Percentiles rank a stretch among this genome's conserved stretches.
phyloP scores from a whole-genome alignment of 2,113 vertebrate species.

The Paramisgurnus dabryanus region DNA sequence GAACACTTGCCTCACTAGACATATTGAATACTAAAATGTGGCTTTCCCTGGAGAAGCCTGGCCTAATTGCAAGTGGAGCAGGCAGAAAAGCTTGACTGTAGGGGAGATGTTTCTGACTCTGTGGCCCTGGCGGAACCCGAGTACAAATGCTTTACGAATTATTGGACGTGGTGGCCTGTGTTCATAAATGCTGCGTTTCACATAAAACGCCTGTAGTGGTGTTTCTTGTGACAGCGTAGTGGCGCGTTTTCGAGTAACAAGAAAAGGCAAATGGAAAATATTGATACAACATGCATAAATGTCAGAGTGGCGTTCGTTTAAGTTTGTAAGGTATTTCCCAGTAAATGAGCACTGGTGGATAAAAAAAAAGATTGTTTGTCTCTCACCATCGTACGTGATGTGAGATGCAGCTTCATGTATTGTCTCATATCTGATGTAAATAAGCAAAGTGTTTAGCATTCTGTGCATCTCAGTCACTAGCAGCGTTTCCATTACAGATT shows the following conservation, averaged over 20 bases:
- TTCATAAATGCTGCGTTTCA: conserved; percentile 76
- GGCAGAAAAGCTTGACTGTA: conserved; percentile 42
- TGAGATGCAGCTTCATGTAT: background rate
- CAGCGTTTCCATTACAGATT: too few species aligned
- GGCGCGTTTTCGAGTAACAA: conserved; percentile 52
- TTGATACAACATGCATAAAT: conserved; percentile 73
- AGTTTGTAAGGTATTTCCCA: conserved; percentile 1
- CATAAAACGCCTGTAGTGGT: conserved; percentile 73
- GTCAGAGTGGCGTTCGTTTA: conserved; percentile 44
- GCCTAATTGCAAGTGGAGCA: conserved; percentile 60
- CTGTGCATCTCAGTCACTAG: too few species aligned
- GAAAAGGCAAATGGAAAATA: conserved; percentile 72
- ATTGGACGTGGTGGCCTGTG: conserved; percentile 66
- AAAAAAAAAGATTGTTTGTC: conserved; percentile 35
- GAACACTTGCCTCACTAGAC: conserved; percentile 35
- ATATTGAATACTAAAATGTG: conserved; percentile 42
- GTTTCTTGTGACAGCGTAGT: conserved; percentile 72
- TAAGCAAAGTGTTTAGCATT: too few species aligned
- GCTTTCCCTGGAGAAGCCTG: conserved; percentile 54
- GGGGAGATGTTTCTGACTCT: conserved; percentile 46
- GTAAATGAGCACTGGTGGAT: conserved; percentile 26
- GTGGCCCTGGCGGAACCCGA: conserved; percentile 35
- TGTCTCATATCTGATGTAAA: background rate
- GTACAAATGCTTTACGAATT: conserved; percentile 65
- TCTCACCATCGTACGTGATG: conserved; percentile 1